Evolutionary conservation across 2,797 vertebrate genomes (phyloP), one percentile per base, ranked within the genome.

Genomic region (Sebastes diploproa): DNA sequence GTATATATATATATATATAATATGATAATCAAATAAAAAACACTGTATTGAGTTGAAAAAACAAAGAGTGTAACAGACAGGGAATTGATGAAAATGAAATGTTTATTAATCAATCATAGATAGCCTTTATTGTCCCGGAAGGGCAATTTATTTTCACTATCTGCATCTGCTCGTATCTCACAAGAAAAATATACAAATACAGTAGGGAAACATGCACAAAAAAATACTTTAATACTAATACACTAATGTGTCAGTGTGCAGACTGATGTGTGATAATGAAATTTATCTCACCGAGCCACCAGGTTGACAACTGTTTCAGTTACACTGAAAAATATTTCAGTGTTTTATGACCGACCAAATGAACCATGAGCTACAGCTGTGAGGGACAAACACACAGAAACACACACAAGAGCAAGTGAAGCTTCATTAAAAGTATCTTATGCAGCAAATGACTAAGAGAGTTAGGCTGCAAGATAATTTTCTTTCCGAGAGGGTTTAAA

Each of bases 361-460:
- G 29, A 52, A 32, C 42, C 11, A 13, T 10, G 25, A 7, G 64
- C 27, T 14, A 77, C 69, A 74, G 34, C 68, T 73, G 64, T 70
- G 54, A 79, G 52, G 68, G 22, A 34, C 25, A 77, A 77, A 73
- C 11, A 38, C 20, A 56, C 55, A 71, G 7, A 78, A 22, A 78
- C 22, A 66, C 62, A 32, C 29, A 50, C 52, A 30, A 69, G 27
- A 59, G 32, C 62, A 65, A 65, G 23, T 38, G 62, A 42, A 42
- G 36, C 55, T 50, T 77, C 25, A 54, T 62, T 60, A 58, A 60
- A 71, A 75, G 6, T 58, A 60, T 46, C 46, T 55, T 4, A 72
- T 22, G 55, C 75, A 78, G 65, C 55, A 72, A 61, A 74, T 38
- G 20, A 73, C 59, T 72, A 32, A 38, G 3, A 69, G 29, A 18